phyloP scores from a whole-genome alignment of 2,113 vertebrate genomes.

The Aphyosemion australe region DNA sequence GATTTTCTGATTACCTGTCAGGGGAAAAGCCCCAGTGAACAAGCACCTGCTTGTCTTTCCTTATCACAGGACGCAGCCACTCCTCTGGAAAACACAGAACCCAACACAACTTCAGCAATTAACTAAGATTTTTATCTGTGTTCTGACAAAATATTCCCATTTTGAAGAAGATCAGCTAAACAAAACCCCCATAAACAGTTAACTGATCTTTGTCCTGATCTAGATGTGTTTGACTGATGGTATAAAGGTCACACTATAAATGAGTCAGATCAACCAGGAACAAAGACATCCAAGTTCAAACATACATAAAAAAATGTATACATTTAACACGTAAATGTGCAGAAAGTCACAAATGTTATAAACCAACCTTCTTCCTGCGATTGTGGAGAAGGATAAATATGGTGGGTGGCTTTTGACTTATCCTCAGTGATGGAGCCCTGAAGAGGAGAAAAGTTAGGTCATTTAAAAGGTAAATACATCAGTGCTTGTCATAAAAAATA shows the following conservation, averaged over 20 bases:
- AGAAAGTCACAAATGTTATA: neutral
- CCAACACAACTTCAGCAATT: neutral
- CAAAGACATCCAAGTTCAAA: neutral
- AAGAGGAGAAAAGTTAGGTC: neutral
- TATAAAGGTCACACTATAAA: no score
- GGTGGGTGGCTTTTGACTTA: slow-evolving; percentile 94
- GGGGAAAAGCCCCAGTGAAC: slow-evolving; percentile 95
- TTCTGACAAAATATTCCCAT: no score
- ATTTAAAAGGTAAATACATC: neutral
- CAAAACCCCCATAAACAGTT: no score
- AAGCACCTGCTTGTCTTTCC: slow-evolving; percentile 95
- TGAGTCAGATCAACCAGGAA: neutral
- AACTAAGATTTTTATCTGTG: neutral
- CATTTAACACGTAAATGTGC: fast-evolving
- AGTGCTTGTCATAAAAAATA: neutral
- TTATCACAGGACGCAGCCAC: slow-evolving; percentile 95
- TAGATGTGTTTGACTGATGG: no score
- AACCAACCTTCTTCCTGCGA: slow-evolving; percentile 90
- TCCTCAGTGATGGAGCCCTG: slow-evolving; percentile 96
- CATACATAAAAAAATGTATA: neutral
- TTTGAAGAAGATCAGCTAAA: no score
- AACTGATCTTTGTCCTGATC: no score
- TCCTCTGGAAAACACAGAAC: slow-evolving; percentile 83
- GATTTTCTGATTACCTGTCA: slow-evolving; percentile 69
- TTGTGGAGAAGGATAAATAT: slow-evolving; percentile 86